Base-by-base conservation (phyloP, 2,113 vertebrate genomes). In the Gnathonemus longibarbis region DNA sequence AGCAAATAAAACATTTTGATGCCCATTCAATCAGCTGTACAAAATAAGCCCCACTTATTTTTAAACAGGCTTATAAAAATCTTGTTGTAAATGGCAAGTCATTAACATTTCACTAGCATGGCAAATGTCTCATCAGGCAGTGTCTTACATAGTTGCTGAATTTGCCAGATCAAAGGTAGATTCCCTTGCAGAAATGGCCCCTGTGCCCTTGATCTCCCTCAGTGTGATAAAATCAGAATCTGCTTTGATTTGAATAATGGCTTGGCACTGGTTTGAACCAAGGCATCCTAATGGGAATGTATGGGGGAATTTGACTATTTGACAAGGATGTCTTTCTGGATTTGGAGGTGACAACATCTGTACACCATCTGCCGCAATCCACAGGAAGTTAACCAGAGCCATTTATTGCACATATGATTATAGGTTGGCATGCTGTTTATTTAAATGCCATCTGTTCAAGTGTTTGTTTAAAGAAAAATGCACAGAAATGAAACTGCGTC, bases 391-490 rank as follows among this genome's bases (percentile, higher is more conserved):
- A 95, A 95, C 93, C 93, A 96, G 94, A 93, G 93, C 91, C 94
- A 94, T 96, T 96, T 95, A 96, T 95, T 95, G 94, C 95, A 96
- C 95, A 96, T 95, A 95, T 94, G 94, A 96, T 95, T 95, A 93
- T 92, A 91, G 91, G 93, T 90, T 93, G 91, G 89, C 88, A 87
- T 92, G 86, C 90, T 92, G 91, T 91, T 93, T 90, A 91, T 91
- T 94, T 94, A 94, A 93, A 94, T 93, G 93, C 96, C 96, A 96
- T 96, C 95, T 96, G 96, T 92, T 95, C 94, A 92, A 93, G 89
- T 94, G 93, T 87, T 53, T 46, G 17, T 46, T 48, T 48, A n/a
- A 17, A 80, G 5, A 80, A 80, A 77, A 80, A 80, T 80, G 13
- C 35, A 42, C 35, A 39, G 13, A 80, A 80, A 39, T 42, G 35